Evolutionary conservation across 2,888 invertebrate genomes (phyloP), one percentile per base, ranked within the genome.

Genomic region (Ormyrus thymus): DNA sequence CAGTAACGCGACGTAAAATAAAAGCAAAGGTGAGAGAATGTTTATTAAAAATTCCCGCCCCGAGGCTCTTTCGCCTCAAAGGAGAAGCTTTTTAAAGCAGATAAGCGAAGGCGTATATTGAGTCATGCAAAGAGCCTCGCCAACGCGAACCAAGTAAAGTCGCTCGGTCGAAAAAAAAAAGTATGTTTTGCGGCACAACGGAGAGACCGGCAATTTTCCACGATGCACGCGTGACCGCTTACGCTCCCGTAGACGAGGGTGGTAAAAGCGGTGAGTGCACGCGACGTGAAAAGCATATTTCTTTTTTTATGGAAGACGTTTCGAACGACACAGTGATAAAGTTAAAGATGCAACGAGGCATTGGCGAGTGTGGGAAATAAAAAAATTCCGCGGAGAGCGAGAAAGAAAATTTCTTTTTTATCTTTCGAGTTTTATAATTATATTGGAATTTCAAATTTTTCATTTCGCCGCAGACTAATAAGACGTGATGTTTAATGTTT

Each of bases 101-200:
- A 72, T 72, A 72, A 72, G 66, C 65, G 77, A 77, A 77, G 77
- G 72, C 77, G 77, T 72, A 48, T 55, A 71, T 58, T 71, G 77
- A 77, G 65, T 65, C 66, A 59, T 72, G 72, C 56, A 48, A 66
- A n/a, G 29, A 77, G 71, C 50, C 53, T 70, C 77, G 77, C 71
- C 77, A 77, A 77, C 71, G 68, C 76, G 69, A 55, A 69, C 62
- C 48, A 62, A 62, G 76, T 59, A n/a, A 59, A 76, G 53, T 13
- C 43, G 62, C 15, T 75, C 45, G 53, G 7, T 69, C 29, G 68
- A 69, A 11, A 68, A 68, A 55, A 55, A 29, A 61, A 75, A 43
- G 10, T n/a, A 61, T 46, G 59, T 15, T 46, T 50, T 43, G 48
- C 66, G 66, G 56, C 61, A 59, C 15, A 65, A 73, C 56, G 58